These are phyloP conservation scores for Aethes cnicana DNA, from an alignment of 2,888 invertebrate genomes.

Conservation along the genomic window DNA sequence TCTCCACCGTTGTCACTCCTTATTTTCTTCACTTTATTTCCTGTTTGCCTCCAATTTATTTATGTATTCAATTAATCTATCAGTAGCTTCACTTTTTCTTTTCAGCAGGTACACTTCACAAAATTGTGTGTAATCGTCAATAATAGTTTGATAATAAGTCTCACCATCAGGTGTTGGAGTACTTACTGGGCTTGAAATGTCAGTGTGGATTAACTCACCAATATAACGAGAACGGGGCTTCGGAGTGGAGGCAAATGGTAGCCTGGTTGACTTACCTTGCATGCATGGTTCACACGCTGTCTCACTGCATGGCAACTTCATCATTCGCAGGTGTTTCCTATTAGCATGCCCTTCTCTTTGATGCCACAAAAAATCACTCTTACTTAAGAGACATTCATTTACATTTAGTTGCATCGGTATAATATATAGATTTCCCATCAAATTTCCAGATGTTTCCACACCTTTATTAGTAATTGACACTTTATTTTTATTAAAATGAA, in stretches of 20 bases:
- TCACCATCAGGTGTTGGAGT: no score
- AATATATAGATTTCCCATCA: not conserved
- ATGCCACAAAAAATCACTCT: not conserved
- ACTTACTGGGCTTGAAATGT: no score
- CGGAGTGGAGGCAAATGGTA: not conserved
- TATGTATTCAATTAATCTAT: no score
- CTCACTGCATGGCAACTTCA: not conserved
- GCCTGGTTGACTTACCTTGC: not conserved
- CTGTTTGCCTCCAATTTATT: no score
- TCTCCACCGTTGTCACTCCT: no score
- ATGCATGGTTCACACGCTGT: not conserved
- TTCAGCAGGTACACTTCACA: no score
- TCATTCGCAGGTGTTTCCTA: not conserved
- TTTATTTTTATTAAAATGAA: no score
- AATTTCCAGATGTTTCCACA: not conserved
- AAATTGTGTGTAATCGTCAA: no score
- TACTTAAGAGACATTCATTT: not conserved
- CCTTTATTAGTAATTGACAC: not conserved
- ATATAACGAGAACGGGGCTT: not conserved
- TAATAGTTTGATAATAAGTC: no score
- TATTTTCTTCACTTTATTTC: no score
- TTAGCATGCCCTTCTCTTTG: not conserved
- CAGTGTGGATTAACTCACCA: no score
- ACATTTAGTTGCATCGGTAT: not conserved
- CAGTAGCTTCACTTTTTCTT: no score